Percentiles rank a stretch among this genome's conserved stretches.
Conservation (phyloP, 1,140 invertebrate genomes). For the Argopecten irradians region DNA sequence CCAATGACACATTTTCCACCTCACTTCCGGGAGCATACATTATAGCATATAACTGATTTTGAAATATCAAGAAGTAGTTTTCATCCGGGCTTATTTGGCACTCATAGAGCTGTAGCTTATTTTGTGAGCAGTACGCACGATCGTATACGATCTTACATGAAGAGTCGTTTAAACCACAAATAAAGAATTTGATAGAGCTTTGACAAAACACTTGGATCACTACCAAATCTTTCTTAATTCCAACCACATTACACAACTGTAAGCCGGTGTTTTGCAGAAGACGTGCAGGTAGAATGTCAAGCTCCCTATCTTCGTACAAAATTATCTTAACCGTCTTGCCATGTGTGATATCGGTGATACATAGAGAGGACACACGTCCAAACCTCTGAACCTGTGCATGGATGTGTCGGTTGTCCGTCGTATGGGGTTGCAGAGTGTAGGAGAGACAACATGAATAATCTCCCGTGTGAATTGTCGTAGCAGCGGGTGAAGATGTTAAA, state of each 20-base stretch:
- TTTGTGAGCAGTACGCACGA: constrained; percentile 35
- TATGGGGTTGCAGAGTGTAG: constrained; percentile 38
- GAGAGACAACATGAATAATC: constrained; percentile 41
- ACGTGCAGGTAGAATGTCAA: constrained; percentile 39
- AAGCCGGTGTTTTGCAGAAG: constrained; percentile 35
- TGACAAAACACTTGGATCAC: constrained; percentile 48
- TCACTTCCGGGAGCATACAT: constrained; percentile 41
- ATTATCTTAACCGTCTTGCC: constrained; percentile 26
- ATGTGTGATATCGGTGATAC: constrained; percentile 40
- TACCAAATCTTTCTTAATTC: constrained; percentile 40
- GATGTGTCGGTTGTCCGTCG: constrained; percentile 47
- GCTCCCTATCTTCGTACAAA: constrained; percentile 41
- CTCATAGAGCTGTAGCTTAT: constrained; percentile 45
- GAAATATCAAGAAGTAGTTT: constrained; percentile 39
- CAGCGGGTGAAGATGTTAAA: neutral
- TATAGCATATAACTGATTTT: constrained; percentile 44
- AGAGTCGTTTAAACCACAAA: constrained; percentile 37
- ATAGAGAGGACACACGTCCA: constrained; percentile 36
- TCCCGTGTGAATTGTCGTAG: neutral
- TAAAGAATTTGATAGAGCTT: constrained; percentile 42
- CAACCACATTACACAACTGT: constrained; percentile 51
- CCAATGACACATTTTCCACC: constrained; percentile 36
- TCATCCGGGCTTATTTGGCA: constrained; percentile 48
- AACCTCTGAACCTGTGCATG: constrained; percentile 46
- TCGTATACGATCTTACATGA: constrained; percentile 43